A percentile compares a stretch with the other conserved stretches of the same genome.
phyloP scores from a whole-genome alignment of 2,113 vertebrate genomes.

The Platysternon megacephalum region DNA sequence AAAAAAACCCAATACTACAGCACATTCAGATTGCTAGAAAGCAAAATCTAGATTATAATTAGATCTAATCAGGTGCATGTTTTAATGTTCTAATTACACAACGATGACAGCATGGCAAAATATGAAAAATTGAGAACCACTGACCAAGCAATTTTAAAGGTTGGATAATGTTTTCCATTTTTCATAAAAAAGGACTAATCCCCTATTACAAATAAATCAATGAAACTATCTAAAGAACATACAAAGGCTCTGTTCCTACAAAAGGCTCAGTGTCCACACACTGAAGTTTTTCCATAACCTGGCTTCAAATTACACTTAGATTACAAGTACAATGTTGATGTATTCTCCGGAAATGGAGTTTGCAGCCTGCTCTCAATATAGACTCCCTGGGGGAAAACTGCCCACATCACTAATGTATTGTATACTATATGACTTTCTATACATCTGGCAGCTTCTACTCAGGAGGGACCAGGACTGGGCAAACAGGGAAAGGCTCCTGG shows the following conservation, averaged over 20 bases:
- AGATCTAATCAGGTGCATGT: conserved; percentile 22
- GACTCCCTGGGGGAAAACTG: background rate
- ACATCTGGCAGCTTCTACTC: background rate
- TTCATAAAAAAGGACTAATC: background rate
- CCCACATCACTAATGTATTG: background rate
- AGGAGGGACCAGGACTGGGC: background rate
- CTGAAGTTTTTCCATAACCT: background rate
- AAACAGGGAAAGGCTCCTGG: background rate
- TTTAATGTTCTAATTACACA: conserved; percentile 39
- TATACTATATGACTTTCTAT: background rate
- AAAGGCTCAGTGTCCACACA: background rate
- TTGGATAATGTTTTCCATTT: conserved; percentile 30
- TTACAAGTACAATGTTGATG: background rate
- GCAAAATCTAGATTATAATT: conserved; percentile 20
- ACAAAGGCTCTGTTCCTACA: background rate
- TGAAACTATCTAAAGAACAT: background rate
- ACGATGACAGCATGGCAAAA: background rate
- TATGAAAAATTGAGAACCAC: conserved; percentile 32
- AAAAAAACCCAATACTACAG: background rate
- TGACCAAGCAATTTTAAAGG: conserved; percentile 68
- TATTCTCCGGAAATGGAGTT: background rate
- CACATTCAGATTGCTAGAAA: background rate
- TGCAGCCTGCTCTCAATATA: background rate
- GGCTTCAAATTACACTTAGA: background rate
- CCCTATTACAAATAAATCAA: background rate